Percentiles rank a stretch among this genome's conserved stretches.
Conservation (phyloP, 2,113 vertebrate species). For the Pholis gunnellus region DNA sequence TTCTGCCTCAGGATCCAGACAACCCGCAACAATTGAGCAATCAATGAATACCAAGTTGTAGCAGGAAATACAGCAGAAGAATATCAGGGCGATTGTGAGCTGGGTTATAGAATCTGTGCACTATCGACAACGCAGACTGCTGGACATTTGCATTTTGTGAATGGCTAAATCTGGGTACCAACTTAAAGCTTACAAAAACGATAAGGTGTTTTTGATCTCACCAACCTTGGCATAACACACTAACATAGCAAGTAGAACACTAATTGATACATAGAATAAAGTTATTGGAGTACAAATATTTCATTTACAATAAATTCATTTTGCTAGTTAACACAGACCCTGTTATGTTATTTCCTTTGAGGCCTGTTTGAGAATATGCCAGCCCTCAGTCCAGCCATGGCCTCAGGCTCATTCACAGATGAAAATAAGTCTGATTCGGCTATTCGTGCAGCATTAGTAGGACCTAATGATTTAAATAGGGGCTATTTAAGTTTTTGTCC, state of each 20-base stretch:
- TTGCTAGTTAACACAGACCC: too few relatives aligned
- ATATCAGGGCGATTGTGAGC: neutral
- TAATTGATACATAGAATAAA: too few relatives aligned
- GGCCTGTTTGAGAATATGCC: too few relatives aligned
- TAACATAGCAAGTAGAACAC: too few relatives aligned
- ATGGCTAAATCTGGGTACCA: neutral
- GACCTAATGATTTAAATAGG: neutral
- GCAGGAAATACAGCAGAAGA: constrained; percentile 8
- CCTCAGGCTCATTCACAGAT: too few relatives aligned
- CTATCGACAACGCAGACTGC: neutral
- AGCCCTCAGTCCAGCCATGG: too few relatives aligned
- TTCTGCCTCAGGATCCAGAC: neutral
- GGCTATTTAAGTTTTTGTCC: neutral
- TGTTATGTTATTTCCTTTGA: too few relatives aligned
- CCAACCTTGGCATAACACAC: too few relatives aligned
- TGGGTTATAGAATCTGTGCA: neutral
- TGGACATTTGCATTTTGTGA: neutral
- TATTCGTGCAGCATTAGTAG: too few relatives aligned
- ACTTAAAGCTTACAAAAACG: neutral
- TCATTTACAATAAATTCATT: too few relatives aligned
- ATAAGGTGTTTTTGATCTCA: neutral
- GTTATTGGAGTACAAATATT: too few relatives aligned
- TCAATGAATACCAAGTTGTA: neutral
- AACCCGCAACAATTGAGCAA: neutral
- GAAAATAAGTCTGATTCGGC: too few relatives aligned